phyloP scores from a whole-genome alignment of 2,113 vertebrate genomes.

The Bagarius yarrelli region DNA sequence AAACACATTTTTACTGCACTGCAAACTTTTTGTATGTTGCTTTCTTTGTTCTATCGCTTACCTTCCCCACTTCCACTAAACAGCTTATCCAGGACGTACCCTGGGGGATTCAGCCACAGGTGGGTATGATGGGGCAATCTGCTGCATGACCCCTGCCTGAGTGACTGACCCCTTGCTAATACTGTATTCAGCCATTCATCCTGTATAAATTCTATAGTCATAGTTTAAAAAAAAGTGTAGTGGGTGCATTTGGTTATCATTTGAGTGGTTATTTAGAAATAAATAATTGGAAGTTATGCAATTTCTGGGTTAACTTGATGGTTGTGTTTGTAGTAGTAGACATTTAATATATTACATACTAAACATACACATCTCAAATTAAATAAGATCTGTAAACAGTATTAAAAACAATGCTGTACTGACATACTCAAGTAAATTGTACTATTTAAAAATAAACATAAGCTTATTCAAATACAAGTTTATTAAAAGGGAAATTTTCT shows the following conservation, averaged over 20 bases:
- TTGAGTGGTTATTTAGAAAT: not conserved
- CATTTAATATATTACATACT: not conserved
- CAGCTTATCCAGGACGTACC: constrained; percentile 91
- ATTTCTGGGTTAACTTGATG: not conserved
- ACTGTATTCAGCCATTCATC: constrained; percentile 12
- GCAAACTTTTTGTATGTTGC: constrained; percentile 62
- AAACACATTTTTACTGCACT: constrained; percentile 53
- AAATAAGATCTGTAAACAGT: not conserved
- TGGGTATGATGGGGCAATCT: constrained; percentile 77
- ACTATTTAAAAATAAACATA: too few relatives aligned
- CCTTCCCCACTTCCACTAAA: constrained; percentile 71
- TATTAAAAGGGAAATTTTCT: not conserved
- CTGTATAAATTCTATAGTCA: constrained; percentile 7
- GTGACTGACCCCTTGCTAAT: constrained; percentile 56
- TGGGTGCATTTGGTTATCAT: not conserved
- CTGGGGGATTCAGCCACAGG: constrained; percentile 88
- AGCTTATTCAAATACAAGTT: not conserved
- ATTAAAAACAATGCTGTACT: not conserved
- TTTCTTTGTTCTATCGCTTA: constrained; percentile 59
- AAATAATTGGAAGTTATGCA: not conserved
- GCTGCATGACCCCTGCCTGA: constrained; percentile 75
- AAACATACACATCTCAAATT: not conserved
- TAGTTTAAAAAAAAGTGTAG: not conserved
- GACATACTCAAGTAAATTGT: not conserved
- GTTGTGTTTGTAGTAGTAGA: not conserved